Conservation (phyloP, 2,797 vertebrate species). For the Melanotaenia maccullochi region DNA sequence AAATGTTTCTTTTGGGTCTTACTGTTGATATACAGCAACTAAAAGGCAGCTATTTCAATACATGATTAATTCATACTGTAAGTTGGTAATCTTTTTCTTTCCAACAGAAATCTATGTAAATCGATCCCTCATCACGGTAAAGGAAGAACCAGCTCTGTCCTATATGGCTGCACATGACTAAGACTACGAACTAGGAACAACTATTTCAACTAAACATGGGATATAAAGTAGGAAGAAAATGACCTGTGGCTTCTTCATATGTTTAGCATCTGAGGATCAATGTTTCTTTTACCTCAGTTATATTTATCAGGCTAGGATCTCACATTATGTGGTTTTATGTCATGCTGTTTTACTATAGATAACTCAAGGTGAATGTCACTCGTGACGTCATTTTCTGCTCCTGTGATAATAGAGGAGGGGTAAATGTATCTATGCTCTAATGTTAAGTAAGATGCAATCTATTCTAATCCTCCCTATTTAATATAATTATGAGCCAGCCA, state of each 20-base stretch:
- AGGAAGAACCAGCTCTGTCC: slow-evolving; percentile 1
- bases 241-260: slow-evolving; percentile 34
- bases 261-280: slow-evolving; percentile 19
- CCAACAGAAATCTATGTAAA: slow-evolving; percentile 22
- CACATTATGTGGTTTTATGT: slow-evolving; percentile 38
- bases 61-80: slow-evolving; percentile 7
- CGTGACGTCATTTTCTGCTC: slow-evolving; percentile 37
- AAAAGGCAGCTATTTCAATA: slow-evolving; percentile 17
- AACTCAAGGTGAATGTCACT: slow-evolving; percentile 67
- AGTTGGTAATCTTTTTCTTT: slow-evolving; percentile 16
- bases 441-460: slow-evolving; percentile 60
- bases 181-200: slow-evolving; percentile 9
- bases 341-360: slow-evolving; percentile 62
- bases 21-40: slow-evolving; percentile 31
- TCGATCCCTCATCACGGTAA: slow-evolving; percentile 25
- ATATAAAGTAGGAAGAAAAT: slow-evolving; percentile 26
- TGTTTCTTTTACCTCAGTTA: slow-evolving; percentile 28
- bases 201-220: slow-evolving; percentile 13
- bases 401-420: slow-evolving; percentile 35
- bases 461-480: slow-evolving; percentile 59
- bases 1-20: slow-evolving; percentile 22
- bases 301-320: slow-evolving; percentile 24
- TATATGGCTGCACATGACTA: slow-evolving; percentile 27
- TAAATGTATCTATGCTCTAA: slow-evolving; percentile 49
- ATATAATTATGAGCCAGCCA: slow-evolving; percentile 57